These are phyloP conservation scores for Melinopterus prodromus DNA, from an alignment of 2,888 invertebrate species.

Conservation along the genomic window DNA sequence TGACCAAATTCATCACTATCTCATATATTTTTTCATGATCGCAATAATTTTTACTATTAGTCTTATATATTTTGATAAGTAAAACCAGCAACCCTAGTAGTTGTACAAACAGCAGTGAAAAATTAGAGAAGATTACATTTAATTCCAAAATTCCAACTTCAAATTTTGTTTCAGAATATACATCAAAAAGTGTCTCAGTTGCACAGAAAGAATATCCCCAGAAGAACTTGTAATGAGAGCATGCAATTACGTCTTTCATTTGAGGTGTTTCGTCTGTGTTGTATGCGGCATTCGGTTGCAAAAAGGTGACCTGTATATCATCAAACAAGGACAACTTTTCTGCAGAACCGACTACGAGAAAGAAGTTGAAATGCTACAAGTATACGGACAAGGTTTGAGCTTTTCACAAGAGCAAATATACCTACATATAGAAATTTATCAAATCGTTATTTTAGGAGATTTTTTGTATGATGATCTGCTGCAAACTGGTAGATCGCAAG, in stretches of 20 bases:
- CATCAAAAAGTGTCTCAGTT: conserved; percentile 78
- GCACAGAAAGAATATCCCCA: conserved; percentile 74
- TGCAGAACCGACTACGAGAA: conserved; percentile 84
- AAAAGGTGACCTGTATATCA: conserved; percentile 83
- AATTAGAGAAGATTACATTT: too few species aligned
- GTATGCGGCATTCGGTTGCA: conserved; percentile 79
- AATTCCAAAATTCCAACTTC: too few species aligned
- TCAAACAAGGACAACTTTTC: conserved; percentile 80
- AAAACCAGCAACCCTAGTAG: too few species aligned
- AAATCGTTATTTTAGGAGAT: conserved; percentile 57
- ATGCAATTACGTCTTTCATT: conserved; percentile 77
- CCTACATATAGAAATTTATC: neutral
- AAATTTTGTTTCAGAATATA: conserved; percentile 66
- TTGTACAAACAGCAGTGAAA: too few species aligned
- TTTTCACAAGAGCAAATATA: too few species aligned
- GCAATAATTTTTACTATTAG: too few species aligned
- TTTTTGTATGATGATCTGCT: conserved; percentile 69
- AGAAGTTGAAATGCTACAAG: conserved; percentile 77
- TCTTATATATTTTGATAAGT: too few species aligned
- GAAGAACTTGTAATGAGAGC: conserved; percentile 85
- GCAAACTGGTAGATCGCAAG: conserved; percentile 65
- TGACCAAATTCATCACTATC: too few species aligned
- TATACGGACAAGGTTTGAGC: conserved; percentile 62
- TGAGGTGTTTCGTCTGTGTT: conserved; percentile 81
- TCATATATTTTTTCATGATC: too few species aligned